Evolutionary conservation across 2,113 vertebrate species (phyloP).

Genomic region (Ciconia stormi): DNA sequence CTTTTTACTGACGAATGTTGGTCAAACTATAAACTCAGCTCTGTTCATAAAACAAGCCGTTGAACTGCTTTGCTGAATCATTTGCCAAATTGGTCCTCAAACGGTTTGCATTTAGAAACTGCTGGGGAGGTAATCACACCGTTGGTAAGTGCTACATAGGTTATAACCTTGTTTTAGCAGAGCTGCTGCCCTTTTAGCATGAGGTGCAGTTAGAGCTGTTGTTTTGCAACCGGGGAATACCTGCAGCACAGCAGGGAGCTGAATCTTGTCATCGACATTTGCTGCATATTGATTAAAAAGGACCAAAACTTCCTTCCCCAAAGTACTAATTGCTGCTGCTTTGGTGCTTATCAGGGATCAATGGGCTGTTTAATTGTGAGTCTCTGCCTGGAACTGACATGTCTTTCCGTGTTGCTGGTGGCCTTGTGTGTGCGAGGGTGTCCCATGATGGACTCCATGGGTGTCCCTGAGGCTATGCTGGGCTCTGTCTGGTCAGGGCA

Average conservation of each 20-base stretch:
- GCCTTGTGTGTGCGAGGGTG: rapidly evolving
- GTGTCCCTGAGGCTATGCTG: neutral
- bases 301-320: neutral
- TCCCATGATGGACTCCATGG: rapidly evolving
- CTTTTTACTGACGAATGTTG: neutral
- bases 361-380: too few relatives aligned
- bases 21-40: neutral
- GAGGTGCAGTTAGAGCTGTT: neutral
- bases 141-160: rapidly evolving
- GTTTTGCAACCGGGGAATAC: neutral
- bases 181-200: neutral
- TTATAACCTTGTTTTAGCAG: neutral
- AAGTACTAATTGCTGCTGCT: neutral
- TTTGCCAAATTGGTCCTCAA: neutral
- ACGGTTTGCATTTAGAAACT: neutral
- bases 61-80: neutral
- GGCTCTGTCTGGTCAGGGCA: neutral
- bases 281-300: neutral
- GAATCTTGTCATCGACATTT: rapidly evolving
- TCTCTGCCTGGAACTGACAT: neutral
- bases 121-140: neutral
- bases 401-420: neutral
- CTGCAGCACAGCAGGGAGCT: neutral
- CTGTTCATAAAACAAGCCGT: neutral
- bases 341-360: neutral